phyloP scores from a whole-genome alignment of 1,140 invertebrate genomes.

The Brachionus plicatilis region DNA sequence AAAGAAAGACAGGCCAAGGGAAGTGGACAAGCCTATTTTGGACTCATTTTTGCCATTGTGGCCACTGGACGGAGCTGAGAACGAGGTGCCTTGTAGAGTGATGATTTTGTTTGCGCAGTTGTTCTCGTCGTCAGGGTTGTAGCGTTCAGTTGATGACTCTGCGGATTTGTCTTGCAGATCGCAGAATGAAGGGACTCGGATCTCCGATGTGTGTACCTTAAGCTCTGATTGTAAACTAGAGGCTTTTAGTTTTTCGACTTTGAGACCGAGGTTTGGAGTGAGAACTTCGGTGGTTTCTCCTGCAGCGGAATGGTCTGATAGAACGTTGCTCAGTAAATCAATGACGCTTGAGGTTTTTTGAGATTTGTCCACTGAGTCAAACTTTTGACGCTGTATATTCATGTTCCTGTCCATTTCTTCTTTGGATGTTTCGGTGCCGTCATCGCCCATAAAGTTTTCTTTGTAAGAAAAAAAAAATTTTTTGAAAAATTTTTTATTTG shows the following conservation, averaged over 20 bases:
- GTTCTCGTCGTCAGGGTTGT: not conserved
- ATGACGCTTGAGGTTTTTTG: not conserved
- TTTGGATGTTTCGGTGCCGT: not conserved
- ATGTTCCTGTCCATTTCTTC: not conserved
- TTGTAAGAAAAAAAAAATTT: not conserved
- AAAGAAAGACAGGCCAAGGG: not conserved
- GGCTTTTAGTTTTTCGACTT: constrained; percentile 10
- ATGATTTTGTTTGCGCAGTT: not conserved
- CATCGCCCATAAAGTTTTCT: not conserved
- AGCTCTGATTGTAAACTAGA: not conserved
- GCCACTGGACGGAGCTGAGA: not conserved
- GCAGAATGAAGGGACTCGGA: not conserved
- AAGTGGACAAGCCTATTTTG: not conserved
- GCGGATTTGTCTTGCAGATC: not conserved
- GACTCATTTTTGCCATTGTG: constrained; percentile 16
- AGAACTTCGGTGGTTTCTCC: not conserved
- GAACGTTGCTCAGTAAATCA: not conserved
- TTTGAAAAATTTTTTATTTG: not conserved
- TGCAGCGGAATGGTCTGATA: not conserved
- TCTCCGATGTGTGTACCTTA: not conserved
- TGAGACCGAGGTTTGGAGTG: not conserved
- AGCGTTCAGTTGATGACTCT: not conserved
- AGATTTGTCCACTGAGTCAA: not conserved
- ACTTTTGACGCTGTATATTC: not conserved
- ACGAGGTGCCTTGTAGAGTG: not conserved